Evolutionary conservation across 2,797 vertebrate species (phyloP), one percentile per base, ranked within the genome.

Genomic region (Knipowitschia caucasica): DNA sequence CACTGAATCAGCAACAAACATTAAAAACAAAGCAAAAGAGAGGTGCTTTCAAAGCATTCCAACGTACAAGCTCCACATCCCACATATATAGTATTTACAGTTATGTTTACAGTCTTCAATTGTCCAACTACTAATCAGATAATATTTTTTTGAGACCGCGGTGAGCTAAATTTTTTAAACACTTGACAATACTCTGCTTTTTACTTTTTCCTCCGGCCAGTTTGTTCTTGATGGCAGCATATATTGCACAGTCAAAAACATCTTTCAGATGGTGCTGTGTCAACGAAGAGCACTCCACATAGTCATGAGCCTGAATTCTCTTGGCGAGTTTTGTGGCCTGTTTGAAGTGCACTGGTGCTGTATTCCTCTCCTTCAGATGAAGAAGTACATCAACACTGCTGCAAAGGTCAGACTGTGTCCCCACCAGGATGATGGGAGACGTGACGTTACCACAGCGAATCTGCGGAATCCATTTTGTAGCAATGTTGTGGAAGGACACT

Each of bases 231-330:
- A 98, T 91, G 29, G 93, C 94, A 0, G 94, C 94, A 65, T 91
- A 92, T 52, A 97, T 92, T 36, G 95, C 94, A 0, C 87, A 87
- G 80, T 96, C 96, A 10, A 98, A 96, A 30, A 93, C 94, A 61
- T 95, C 92, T 78, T 97, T 98, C 70, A 98, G 85, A 84, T 94
- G 95, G 81, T 95, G 94, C 55, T 98, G 94, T 0, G 95, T 98
- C 74, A 98, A 76, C 10, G 95, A 94, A 0, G 95, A 98, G 69
- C 94, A 98, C 82, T 97, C 94, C 25, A 97, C 79, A 12, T 95
- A 97, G 64, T 92, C 91, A 18, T 91, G 83, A 27, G 94, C 94
- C 40, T 91, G 80, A 71, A 98, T 95, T 86, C 91, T 94, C 75
- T 89, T 90, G 0, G 93, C 92, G 47, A 98, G 81, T 54, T 82